These are phyloP conservation scores for Coelogynopora nodosa DNA, from an alignment of 2,888 invertebrate species.

Conservation along the genomic window DNA sequence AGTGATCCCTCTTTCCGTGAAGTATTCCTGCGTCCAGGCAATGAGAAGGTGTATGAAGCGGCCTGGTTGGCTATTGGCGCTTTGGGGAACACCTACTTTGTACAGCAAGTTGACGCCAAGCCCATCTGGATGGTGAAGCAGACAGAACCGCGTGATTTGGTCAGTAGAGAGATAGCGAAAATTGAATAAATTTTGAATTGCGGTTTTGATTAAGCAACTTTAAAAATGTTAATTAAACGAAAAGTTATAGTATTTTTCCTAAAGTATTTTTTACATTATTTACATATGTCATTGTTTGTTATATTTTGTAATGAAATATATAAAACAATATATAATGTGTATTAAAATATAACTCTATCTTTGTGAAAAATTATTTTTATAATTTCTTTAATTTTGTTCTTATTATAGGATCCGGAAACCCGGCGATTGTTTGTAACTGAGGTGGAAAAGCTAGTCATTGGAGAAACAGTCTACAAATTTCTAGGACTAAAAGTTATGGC, in stretches of 20 bases:
- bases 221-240: too few relatives aligned
- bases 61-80: neutral
- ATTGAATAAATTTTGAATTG: too few relatives aligned
- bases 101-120: neutral
- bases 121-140: neutral
- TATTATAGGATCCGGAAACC: neutral
- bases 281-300: too few relatives aligned
- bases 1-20: neutral
- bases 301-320: too few relatives aligned
- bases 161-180: too few relatives aligned
- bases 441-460: neutral
- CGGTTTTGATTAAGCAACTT: too few relatives aligned
- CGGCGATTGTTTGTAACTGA: neutral
- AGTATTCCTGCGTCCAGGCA: neutral
- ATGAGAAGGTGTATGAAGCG: neutral
- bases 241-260: too few relatives aligned
- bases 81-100: neutral
- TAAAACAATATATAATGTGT: too few relatives aligned
- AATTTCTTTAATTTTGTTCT: neutral
- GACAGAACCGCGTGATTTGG: neutral
- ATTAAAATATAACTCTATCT: too few relatives aligned
- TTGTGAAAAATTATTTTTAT: too few relatives aligned
- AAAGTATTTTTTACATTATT: neutral
- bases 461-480: neutral
- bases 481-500: neutral